Evolutionary conservation across 2,113 vertebrate genomes (phyloP).

Genomic region (Mus spicilegus): DNA sequence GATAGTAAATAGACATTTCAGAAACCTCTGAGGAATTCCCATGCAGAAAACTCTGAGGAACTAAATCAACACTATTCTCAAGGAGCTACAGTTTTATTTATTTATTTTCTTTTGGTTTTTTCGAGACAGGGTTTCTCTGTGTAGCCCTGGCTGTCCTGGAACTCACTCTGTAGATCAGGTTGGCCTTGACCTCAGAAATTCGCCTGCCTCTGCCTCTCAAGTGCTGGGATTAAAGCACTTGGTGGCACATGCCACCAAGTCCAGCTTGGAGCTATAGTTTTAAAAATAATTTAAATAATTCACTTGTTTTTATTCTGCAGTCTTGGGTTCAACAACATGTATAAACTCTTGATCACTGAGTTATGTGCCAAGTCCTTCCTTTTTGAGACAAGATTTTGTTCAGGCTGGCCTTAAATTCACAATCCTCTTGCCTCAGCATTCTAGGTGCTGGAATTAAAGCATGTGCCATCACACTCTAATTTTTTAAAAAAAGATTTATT

Average conservation of each 20-base stretch:
- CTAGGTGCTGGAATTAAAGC: not conserved
- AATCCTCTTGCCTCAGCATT: not conserved
- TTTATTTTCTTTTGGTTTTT: too few species aligned
- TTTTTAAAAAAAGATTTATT: too few species aligned
- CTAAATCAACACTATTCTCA: not conserved
- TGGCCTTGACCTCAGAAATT: too few species aligned
- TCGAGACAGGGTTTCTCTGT: too few species aligned
- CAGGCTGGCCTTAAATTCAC: not conserved
- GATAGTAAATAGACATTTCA: conserved; percentile 79
- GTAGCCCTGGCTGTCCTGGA: too few species aligned
- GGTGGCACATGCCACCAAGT: too few species aligned
- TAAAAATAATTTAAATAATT: not conserved
- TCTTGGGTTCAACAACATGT: not conserved
- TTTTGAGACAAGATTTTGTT: not conserved
- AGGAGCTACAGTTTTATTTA: not conserved
- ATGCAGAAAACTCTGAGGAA: not conserved
- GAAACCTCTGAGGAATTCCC: not conserved
- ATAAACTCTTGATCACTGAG: not conserved
- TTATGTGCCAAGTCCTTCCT: not conserved
- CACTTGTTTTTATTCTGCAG: not conserved
- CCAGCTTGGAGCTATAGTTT: not conserved
- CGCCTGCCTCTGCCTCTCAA: too few species aligned
- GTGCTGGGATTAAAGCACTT: too few species aligned
- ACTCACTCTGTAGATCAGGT: too few species aligned
- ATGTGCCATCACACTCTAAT: not conserved